Base-by-base conservation (phyloP, 1,140 invertebrate genomes). In the Dendroctonus ponderosae region DNA sequence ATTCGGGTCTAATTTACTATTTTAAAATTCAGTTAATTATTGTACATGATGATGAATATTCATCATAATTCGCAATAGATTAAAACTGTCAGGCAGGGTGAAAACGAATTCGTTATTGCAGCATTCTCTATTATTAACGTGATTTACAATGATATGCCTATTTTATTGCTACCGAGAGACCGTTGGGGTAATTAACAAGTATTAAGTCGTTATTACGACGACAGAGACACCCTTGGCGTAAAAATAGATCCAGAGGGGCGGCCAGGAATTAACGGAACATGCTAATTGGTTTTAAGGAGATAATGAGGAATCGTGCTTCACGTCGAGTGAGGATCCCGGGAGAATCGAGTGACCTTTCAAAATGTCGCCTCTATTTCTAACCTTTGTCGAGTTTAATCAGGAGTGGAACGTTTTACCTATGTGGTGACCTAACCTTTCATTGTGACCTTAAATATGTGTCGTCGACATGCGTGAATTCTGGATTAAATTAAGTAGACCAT, bases 261-360 rank as follows among this genome's bases (percentile, higher is more conserved):
- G 38, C 46, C 39, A 15, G 40, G 56, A 50, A 66, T 66, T 66
- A 66, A 66, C 54, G 58, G 65, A 38, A 61, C 65, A 61, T 38
- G 49, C 48, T 67, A 67, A 67, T 67, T 67, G 65, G 65, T 67
- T 67, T 60, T 67, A 67, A 67, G 42, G 57, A 67, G 56, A 67
- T 67, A 67, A 67, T 67, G 58, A 67, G 57, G 39, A 60, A 46
- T 60, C 48, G 7, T 12, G 58, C 40, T 52, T 38, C 54, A 42
- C 12, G n/a, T 59, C 42, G 44, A 53, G 42, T 11, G 42, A 46
- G 26, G 12, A 4, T 43, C 50, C 65, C 65, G 46, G 7, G 50
- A 54, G 57, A 43, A 51, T 43, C 38, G 49, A 67, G 58, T 67
- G 65, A 60, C 65, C 57, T 67, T 67, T 67, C 48, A 67, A 67